Evolutionary conservation across 2,888 invertebrate genomes (phyloP).

Genomic region (Himalopsyche tibetana): DNA sequence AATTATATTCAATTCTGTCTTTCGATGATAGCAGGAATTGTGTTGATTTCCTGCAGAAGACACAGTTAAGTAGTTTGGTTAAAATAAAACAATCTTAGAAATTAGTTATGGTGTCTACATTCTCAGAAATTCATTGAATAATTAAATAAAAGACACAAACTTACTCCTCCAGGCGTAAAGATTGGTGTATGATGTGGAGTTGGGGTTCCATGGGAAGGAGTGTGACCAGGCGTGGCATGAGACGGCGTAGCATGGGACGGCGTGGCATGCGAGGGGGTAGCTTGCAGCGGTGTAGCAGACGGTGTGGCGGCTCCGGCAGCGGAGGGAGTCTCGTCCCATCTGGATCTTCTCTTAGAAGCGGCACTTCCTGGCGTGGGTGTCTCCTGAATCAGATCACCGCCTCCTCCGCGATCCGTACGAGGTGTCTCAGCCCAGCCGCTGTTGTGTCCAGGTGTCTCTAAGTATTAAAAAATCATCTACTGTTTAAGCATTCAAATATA

Average conservation of each 20-base stretch:
- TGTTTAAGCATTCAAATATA: too few relatives aligned
- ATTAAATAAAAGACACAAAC: slow-evolving; percentile 66
- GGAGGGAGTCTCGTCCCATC: slow-evolving; percentile 99
- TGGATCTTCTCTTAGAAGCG: slow-evolving; percentile 94
- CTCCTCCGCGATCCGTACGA: slow-evolving; percentile 91
- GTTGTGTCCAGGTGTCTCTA: slow-evolving; percentile 96
- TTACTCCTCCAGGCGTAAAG: slow-evolving; percentile 88
- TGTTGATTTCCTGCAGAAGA: too few relatives aligned
- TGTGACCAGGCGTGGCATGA: slow-evolving; percentile 79
- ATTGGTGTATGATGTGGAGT: slow-evolving; percentile 79
- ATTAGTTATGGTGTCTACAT: slow-evolving; percentile 1
- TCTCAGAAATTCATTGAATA: neutral
- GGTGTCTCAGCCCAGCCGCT: slow-evolving; percentile 99
- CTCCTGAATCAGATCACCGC: slow-evolving; percentile 89
- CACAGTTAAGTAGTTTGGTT: too few relatives aligned
- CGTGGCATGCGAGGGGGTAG: slow-evolving; percentile 84
- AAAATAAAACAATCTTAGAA: too few relatives aligned
- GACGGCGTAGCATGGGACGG: slow-evolving; percentile 84
- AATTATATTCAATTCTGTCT: too few relatives aligned
- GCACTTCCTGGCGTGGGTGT: slow-evolving; percentile 90
- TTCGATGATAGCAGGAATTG: too few relatives aligned
- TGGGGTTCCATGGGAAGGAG: slow-evolving; percentile 74
- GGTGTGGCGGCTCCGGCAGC: slow-evolving; percentile 86
- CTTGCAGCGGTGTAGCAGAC: slow-evolving; percentile 82
- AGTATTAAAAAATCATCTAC: slow-evolving; percentile 53